These are phyloP conservation scores for Branchinecta lynchi DNA, from an alignment of 1,140 invertebrate species.

Conservation along the genomic window DNA sequence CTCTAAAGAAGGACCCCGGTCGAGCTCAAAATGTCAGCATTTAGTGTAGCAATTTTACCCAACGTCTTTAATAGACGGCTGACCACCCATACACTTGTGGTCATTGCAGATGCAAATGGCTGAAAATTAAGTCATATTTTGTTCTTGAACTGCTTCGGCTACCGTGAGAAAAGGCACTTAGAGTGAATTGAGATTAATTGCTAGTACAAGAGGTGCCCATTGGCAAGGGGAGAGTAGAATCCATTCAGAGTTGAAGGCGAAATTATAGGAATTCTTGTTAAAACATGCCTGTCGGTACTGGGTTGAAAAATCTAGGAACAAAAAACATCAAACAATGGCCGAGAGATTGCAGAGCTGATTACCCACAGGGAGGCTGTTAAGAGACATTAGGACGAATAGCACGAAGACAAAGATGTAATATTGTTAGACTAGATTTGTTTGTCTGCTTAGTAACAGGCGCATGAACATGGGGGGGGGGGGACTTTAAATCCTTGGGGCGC, in stretches of 20 bases:
- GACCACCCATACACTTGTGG: neutral
- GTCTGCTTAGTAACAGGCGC: too few species aligned
- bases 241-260: neutral
- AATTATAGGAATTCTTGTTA: conserved; percentile 9
- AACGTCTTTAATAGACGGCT: neutral
- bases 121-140: conserved; percentile 10
- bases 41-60: neutral
- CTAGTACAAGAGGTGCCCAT: neutral
- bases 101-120: conserved; percentile 5
- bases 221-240: neutral
- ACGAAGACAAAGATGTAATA: too few species aligned
- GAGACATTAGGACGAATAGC: too few species aligned
- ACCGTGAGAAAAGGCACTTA: conserved; percentile 9
- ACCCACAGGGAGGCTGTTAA: too few species aligned
- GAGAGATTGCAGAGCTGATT: too few species aligned
- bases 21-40: neutral
- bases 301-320: too few species aligned
- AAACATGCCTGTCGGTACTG: too few species aligned
- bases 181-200: conserved; percentile 1
- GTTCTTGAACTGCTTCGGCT: neutral
- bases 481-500: too few species aligned
- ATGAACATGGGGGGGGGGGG: too few species aligned
- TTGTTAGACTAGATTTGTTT: too few species aligned
- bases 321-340: too few species aligned
- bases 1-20: too few species aligned